phyloP scores from a whole-genome alignment of 2,888 invertebrate genomes.

The Acleris cristana region DNA sequence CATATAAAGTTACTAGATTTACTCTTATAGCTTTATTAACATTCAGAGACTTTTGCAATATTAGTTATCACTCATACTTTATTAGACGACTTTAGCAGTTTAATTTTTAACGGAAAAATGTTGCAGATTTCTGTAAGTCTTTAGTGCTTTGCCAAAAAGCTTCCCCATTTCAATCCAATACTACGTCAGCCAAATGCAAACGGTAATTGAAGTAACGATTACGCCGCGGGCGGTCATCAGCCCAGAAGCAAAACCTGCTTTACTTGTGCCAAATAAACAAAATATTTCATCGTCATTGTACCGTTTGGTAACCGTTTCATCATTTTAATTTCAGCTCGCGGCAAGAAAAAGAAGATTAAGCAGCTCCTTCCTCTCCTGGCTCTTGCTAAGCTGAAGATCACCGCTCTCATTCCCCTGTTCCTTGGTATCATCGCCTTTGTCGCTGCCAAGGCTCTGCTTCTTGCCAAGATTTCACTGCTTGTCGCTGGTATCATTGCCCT shows the following conservation, averaged over 20 bases:
- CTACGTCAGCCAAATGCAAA: not conserved
- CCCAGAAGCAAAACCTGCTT: constrained; percentile 8
- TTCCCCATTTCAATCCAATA: not conserved
- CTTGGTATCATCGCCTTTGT: constrained; percentile 89
- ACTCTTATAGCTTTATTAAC: no score
- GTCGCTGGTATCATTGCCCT: constrained; percentile 88
- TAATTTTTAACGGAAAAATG: no score
- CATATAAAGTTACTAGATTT: no score
- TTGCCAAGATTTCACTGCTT: constrained; percentile 92
- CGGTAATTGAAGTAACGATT: constrained; percentile 2
- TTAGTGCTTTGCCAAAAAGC: no score
- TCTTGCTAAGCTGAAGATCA: constrained; percentile 90
- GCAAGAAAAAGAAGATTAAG: constrained; percentile 92
- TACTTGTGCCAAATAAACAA: not conserved
- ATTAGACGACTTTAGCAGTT: no score
- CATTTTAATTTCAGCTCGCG: constrained; percentile 84
- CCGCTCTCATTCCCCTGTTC: constrained; percentile 89
- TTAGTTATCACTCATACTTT: no score
- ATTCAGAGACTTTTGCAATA: no score
- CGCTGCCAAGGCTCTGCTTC: constrained; percentile 93
- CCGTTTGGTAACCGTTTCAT: not conserved
- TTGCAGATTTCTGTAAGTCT: no score
- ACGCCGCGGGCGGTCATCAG: constrained; percentile 4
- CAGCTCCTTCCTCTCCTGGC: constrained; percentile 89
- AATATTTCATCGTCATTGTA: not conserved